Conservation (phyloP, 2,888 invertebrate genomes). For the Carabus problematicus region DNA sequence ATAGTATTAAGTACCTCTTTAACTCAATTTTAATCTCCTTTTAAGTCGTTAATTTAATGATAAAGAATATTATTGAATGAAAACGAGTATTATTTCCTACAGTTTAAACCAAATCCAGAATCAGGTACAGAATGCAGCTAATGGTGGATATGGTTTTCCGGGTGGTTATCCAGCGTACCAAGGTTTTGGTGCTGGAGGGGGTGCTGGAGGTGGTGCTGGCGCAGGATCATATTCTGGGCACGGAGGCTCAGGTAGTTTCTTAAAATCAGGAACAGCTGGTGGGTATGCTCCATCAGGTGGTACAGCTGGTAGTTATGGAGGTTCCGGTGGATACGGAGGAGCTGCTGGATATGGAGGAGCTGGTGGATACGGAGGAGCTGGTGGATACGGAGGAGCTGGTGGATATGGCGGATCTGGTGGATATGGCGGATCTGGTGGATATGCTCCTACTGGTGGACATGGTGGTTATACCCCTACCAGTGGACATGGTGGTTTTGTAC, state of each 20-base stretch:
- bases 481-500: conserved; percentile 19
- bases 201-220: neutral
- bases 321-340: neutral
- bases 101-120: conserved; percentile 25
- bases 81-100: neutral
- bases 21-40: no score
- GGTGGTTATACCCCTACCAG: conserved; percentile 14
- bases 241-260: no score
- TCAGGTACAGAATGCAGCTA: conserved; percentile 21
- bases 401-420: conserved; percentile 18
- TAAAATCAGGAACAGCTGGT: conserved; percentile 1
- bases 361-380: conserved; percentile 43
- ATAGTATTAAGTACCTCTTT: no score
- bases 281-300: conserved; percentile 5
- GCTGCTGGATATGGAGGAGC: conserved; percentile 1
- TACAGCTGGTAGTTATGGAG: neutral
- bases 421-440: conserved; percentile 8
- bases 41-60: no score
- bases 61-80: no score
- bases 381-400: conserved; percentile 28
- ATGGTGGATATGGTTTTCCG: conserved; percentile 10
- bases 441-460: conserved; percentile 2
- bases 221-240: no score
- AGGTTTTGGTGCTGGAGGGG: neutral
- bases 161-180: conserved; percentile 7